Percentiles rank a stretch among this genome's conserved stretches.
Conservation (phyloP, 2,797 vertebrate genomes). For the Fringilla coelebs region DNA sequence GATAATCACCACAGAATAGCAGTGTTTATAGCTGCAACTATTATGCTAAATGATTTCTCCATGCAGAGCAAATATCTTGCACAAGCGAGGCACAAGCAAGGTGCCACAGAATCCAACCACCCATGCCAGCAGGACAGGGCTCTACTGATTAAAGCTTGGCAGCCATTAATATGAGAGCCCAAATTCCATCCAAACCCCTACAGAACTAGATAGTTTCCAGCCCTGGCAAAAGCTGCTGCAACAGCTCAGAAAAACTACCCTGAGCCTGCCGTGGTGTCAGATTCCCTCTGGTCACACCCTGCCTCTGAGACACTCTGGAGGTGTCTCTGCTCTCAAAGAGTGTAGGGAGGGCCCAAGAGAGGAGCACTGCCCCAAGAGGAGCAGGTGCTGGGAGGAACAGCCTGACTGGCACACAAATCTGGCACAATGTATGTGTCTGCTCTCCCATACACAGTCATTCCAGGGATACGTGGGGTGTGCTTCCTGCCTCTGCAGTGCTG, state of each 20-base stretch:
- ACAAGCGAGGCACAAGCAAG: neutral
- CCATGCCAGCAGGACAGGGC: neutral
- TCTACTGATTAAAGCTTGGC: neutral
- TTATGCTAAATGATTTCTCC: neutral
- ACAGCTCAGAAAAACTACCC: neutral
- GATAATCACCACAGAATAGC: neutral
- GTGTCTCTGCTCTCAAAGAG: neutral
- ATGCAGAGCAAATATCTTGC: neutral
- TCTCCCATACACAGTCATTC: neutral
- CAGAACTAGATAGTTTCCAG: neutral
- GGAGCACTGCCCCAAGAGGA: neutral
- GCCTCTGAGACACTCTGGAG: neutral
- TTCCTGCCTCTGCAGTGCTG: neutral
- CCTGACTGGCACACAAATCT: neutral
- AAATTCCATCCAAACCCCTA: neutral
- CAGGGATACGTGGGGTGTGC: neutral
- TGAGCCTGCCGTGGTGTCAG: neutral
- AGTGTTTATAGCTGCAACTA: neutral
- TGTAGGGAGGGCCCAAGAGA: neutral
- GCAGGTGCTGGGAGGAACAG: neutral
- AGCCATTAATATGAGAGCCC: neutral
- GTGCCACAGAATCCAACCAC: neutral
- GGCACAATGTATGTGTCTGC: accelerated
- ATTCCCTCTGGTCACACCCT: neutral
- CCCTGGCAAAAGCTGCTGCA: neutral